Conservation (phyloP, 2,113 vertebrate genomes). For the Paraplagusia blochii region DNA sequence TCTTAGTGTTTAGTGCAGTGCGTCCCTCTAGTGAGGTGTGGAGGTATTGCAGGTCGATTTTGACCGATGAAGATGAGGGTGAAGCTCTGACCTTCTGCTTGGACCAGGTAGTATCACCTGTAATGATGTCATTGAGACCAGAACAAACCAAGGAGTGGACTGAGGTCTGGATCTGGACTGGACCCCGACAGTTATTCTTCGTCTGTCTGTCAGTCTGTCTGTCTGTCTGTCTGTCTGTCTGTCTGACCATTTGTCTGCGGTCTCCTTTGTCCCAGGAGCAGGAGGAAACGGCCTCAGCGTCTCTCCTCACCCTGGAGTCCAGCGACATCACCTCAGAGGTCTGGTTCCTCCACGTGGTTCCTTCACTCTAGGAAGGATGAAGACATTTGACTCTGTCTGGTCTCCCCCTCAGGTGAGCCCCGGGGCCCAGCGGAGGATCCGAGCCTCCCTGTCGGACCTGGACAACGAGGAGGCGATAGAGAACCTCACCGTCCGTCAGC, state of each 20-base stretch:
- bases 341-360: slow-evolving; percentile 17
- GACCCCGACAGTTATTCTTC: too few relatives aligned
- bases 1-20: neutral
- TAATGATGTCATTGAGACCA: too few relatives aligned
- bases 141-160: too few relatives aligned
- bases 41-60: too few relatives aligned
- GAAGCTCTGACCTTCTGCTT: too few relatives aligned
- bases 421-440: slow-evolving; percentile 78
- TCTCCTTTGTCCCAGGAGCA: slow-evolving; percentile 75
- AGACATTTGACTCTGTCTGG: neutral
- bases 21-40: too few relatives aligned
- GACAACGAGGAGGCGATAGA: slow-evolving; percentile 88
- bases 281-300: slow-evolving; percentile 75
- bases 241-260: slow-evolving; percentile 5
- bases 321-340: slow-evolving; percentile 80
- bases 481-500: slow-evolving; percentile 88
- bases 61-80: too few relatives aligned
- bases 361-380: too few relatives aligned
- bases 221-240: too few relatives aligned
- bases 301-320: slow-evolving; percentile 78
- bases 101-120: too few relatives aligned
- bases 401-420: slow-evolving; percentile 82
- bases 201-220: too few relatives aligned
- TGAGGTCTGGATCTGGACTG: too few relatives aligned
- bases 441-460: slow-evolving; percentile 91